These are phyloP conservation scores for Ligdia adustata DNA, from an alignment of 2,888 invertebrate genomes.

Conservation along the genomic window DNA sequence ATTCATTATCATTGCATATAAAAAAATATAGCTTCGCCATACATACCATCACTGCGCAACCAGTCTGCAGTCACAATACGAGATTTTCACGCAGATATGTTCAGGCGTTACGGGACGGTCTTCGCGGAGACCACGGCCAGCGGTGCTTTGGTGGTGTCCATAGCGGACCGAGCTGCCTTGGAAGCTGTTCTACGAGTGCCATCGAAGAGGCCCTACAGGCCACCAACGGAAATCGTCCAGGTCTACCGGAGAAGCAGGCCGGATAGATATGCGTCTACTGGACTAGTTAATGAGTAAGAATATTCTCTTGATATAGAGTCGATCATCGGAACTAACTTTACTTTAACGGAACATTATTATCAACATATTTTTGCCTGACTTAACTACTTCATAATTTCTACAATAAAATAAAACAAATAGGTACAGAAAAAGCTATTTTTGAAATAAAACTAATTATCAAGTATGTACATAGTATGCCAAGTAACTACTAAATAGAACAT, in stretches of 20 bases:
- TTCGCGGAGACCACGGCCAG: constrained; percentile 91
- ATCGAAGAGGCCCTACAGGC: constrained; percentile 90
- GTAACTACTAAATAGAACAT: no score
- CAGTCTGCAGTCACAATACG: constrained; percentile 59
- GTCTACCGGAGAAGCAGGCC: constrained; percentile 89
- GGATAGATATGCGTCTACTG: constrained; percentile 92
- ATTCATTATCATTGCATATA: no score
- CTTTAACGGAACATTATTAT: no score
- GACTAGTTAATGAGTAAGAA: constrained; percentile 93
- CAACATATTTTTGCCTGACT: no score
- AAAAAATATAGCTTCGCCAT: no score
- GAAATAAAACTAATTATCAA: no score
- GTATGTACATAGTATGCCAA: no score
- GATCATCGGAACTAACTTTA: no score
- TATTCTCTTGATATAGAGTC: no score
- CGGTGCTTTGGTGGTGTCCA: constrained; percentile 88
- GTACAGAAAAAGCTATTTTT: no score
- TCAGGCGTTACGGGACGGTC: constrained; percentile 89
- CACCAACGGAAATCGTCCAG: constrained; percentile 92
- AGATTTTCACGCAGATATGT: constrained; percentile 85
- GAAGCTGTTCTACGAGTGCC: constrained; percentile 89
- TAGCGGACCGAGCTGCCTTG: constrained; percentile 88
- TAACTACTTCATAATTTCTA: no score
- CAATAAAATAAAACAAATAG: no score
- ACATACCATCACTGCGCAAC: constrained; percentile 11